Conservation (phyloP, 2,797 vertebrate species). For the Taeniopygia guttata region DNA sequence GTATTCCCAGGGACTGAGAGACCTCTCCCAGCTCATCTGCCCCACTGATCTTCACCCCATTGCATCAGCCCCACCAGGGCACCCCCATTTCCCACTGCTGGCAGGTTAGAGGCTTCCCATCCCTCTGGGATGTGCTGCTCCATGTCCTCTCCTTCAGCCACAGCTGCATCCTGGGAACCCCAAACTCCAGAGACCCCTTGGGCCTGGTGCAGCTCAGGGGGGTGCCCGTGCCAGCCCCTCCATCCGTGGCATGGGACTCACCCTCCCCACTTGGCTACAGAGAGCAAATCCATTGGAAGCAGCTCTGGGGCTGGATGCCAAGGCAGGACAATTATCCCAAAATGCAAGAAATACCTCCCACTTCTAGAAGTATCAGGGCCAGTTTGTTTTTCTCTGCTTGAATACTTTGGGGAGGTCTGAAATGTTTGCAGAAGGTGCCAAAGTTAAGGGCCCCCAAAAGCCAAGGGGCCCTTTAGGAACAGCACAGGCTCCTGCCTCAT, state of each 20-base stretch:
- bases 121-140: neutral
- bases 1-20: neutral
- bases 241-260: fast-evolving
- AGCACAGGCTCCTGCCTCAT: neutral
- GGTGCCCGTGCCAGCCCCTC: neutral
- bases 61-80: neutral
- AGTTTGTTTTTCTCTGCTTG: neutral
- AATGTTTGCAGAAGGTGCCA: neutral
- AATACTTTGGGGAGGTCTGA: neutral
- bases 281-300: neutral
- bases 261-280: neutral
- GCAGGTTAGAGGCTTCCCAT: neutral
- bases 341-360: neutral
- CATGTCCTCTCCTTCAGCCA: neutral
- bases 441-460: neutral
- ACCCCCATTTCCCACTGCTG: neutral
- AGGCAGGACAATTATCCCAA: neutral
- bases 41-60: neutral
- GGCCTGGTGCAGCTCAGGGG: neutral
- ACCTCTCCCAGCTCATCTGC: neutral
- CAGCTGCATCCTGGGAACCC: neutral
- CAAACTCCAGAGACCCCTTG: neutral
- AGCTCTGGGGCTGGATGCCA: neutral
- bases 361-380: neutral
- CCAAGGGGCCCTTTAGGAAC: fast-evolving